Conservation (phyloP, 37 sponge, comb jelly and placozoan species). For the Theonella swinhoei region DNA sequence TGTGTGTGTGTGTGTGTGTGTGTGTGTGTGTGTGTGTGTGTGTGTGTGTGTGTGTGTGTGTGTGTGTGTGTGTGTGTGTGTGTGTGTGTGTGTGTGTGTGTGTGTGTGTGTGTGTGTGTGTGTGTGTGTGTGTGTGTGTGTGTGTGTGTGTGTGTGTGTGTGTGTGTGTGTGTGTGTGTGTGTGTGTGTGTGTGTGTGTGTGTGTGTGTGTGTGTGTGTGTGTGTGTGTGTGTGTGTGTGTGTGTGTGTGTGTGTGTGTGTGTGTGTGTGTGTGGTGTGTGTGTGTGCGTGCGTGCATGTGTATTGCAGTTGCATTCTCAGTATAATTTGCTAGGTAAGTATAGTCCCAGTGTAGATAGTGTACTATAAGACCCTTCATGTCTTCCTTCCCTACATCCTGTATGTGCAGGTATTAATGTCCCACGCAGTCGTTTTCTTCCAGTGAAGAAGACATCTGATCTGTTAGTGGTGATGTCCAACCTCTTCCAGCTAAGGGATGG, state of each 20-base stretch:
- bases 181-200: background rate
- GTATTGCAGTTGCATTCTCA: background rate
- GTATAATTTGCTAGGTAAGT: background rate
- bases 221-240: constrained; percentile 2
- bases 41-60: too few relatives aligned
- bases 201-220: background rate
- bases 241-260: background rate
- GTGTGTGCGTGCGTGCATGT: background rate
- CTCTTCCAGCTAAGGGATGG: constrained; percentile 81
- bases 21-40: too few relatives aligned
- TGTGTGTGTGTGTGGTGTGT: constrained; percentile 3
- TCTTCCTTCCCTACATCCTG: constrained; percentile 68
- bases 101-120: too few relatives aligned
- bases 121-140: too few relatives aligned
- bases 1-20: too few relatives aligned
- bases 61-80: too few relatives aligned
- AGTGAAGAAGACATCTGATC: constrained; percentile 84
- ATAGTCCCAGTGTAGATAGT: constrained; percentile 79
- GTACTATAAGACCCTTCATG: constrained; percentile 69
- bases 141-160: background rate
- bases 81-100: too few relatives aligned
- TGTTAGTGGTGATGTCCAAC: constrained; percentile 81
- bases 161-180: background rate
- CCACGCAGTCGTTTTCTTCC: constrained; percentile 82
- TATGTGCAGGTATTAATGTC: constrained; percentile 92